These are phyloP conservation scores for Clarias platycephalus DNA, from an alignment of 2,797 vertebrate species.

Conservation along the genomic window DNA sequence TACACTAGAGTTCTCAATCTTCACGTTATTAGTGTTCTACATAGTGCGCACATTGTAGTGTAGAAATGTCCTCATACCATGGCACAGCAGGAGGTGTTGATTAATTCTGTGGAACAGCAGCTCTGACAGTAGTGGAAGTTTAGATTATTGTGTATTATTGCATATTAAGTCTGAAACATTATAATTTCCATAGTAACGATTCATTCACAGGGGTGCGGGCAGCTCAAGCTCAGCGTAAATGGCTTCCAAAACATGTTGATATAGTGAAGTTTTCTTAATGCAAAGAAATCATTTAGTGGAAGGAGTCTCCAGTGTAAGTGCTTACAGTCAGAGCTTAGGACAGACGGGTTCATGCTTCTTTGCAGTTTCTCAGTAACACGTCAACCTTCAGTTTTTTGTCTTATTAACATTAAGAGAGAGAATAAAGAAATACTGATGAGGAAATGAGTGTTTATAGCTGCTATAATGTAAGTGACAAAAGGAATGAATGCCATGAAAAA, in stretches of 20 bases:
- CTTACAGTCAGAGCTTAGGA: not conserved
- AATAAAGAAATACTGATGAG: not conserved
- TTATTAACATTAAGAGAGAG: not conserved
- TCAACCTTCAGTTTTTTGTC: not conserved
- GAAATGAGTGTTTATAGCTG: not conserved
- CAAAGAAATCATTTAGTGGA: not conserved
- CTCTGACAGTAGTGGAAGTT: not conserved
- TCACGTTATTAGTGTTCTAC: not conserved
- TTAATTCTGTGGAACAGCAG: not conserved
- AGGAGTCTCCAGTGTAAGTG: not conserved
- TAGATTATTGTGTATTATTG: not conserved
- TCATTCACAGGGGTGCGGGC: not conserved
- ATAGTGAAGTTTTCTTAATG: not conserved
- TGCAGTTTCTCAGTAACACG: not conserved
- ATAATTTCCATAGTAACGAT: not conserved
- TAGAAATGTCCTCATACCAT: not conserved
- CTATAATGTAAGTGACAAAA: not conserved
- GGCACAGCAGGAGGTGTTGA: not conserved
- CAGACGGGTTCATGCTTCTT: too few relatives aligned
- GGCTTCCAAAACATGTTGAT: not conserved
- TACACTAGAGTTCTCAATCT: not conserved
- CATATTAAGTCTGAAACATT: not conserved
- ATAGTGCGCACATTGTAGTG: not conserved
- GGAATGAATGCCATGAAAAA: not conserved
- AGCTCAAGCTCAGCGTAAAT: not conserved